Evolutionary conservation across 2,888 invertebrate genomes (phyloP).

Genomic region (Ptychoptera contaminata): DNA sequence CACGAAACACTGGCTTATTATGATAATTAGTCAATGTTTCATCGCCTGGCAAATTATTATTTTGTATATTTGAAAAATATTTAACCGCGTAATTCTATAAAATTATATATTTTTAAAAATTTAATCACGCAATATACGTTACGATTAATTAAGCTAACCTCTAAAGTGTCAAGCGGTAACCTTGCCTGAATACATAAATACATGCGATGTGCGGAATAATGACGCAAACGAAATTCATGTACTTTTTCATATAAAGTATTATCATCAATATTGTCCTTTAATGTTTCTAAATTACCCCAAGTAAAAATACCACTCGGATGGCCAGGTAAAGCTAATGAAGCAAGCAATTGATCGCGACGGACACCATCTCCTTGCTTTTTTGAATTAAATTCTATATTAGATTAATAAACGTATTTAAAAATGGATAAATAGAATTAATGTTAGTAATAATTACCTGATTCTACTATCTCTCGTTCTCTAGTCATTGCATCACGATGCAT

Average conservation of each 20-base stretch:
- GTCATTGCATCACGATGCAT: slow-evolving; percentile 74
- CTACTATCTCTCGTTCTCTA: slow-evolving; percentile 73
- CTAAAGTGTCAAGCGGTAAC: slow-evolving; percentile 26
- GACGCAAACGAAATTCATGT: slow-evolving; percentile 55
- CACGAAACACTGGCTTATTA: slow-evolving; percentile 20
- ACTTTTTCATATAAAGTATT: slow-evolving; percentile 50
- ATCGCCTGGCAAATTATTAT: slow-evolving; percentile 43
- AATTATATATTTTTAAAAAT: neutral
- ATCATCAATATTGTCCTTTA: slow-evolving; percentile 50
- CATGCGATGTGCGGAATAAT: slow-evolving; percentile 82
- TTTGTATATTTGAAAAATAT: slow-evolving; percentile 54
- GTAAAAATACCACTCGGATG: slow-evolving; percentile 63
- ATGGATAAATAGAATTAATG: no score
- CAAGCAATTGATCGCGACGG: slow-evolving; percentile 61
- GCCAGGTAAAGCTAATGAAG: slow-evolving; percentile 41
- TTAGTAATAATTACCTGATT: slow-evolving; percentile 34
- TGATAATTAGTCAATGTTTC: slow-evolving; percentile 37
- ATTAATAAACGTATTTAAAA: no score
- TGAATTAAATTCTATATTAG: slow-evolving; percentile 55
- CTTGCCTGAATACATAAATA: slow-evolving; percentile 64
- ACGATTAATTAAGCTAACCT: slow-evolving; percentile 10
- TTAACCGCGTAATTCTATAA: slow-evolving; percentile 23
- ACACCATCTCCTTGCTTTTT: slow-evolving; percentile 56
- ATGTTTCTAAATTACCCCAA: slow-evolving; percentile 69
- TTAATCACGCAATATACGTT: neutral